Percentiles rank a stretch among this genome's conserved stretches.
These are phyloP conservation scores for Argyrosomus japonicus DNA, from an alignment of 2,113 vertebrate species.

Conservation along the genomic window DNA sequence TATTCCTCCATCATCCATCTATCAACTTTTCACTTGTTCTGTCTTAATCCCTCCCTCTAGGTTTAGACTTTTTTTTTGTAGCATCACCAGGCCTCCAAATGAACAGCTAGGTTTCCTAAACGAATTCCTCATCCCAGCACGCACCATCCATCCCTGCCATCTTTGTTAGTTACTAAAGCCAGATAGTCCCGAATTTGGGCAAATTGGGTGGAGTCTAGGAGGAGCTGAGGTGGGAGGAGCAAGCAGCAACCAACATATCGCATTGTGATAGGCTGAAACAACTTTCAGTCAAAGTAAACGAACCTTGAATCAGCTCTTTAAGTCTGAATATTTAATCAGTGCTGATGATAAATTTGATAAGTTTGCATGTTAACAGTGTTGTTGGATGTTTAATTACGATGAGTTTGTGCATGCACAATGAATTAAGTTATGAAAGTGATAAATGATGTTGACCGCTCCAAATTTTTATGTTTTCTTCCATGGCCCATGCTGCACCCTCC, in stretches of 20 bases:
- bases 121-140: not conserved
- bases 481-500: too few relatives aligned
- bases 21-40: slow-evolving; percentile 58
- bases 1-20: slow-evolving; percentile 39
- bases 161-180: not conserved
- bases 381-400: too few relatives aligned
- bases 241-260: not conserved
- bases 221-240: not conserved
- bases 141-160: not conserved
- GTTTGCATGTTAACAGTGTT: too few relatives aligned
- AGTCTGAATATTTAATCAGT: not conserved
- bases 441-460: too few relatives aligned
- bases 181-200: not conserved
- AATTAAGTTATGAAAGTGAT: too few relatives aligned
- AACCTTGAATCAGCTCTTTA: not conserved
- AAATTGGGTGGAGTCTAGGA: not conserved
- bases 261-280: not conserved
- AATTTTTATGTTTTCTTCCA: too few relatives aligned
- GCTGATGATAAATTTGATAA: too few relatives aligned
- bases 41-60: slow-evolving; percentile 49
- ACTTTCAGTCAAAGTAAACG: not conserved
- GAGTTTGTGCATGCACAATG: too few relatives aligned
- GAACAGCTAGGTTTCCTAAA: not conserved
- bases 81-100: not conserved
- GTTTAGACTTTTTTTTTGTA: slow-evolving; percentile 7